A percentile compares a stretch with the other conserved stretches of the same genome.
Conservation (phyloP, 2,888 invertebrate genomes). For the Andrena praecox region DNA sequence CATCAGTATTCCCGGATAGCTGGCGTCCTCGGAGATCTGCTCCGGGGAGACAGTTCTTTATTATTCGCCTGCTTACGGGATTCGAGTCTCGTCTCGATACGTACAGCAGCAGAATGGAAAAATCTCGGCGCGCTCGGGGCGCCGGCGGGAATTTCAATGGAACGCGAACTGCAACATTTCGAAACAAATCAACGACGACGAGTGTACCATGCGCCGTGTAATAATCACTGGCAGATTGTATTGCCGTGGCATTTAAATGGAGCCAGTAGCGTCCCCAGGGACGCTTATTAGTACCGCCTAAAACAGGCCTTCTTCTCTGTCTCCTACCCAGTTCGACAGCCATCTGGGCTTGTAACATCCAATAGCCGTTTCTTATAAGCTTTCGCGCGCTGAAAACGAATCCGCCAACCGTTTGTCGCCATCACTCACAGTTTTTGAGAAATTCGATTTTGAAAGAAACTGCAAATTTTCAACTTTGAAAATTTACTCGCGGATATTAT, state of each 20-base stretch:
- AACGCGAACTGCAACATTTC: neutral
- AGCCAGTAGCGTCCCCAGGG: neutral
- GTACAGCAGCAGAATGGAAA: neutral
- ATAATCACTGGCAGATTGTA: neutral
- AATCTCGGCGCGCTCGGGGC: neutral
- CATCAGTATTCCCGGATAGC: constrained; percentile 32
- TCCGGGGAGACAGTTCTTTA: constrained; percentile 17
- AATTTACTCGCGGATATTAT: too few relatives aligned
- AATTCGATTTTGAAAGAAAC: too few relatives aligned
- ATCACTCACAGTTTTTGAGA: too few relatives aligned
- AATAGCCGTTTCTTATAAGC: too few relatives aligned
- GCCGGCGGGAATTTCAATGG: neutral
- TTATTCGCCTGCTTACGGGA: constrained; percentile 19
- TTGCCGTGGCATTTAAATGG: neutral
- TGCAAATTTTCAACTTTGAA: too few relatives aligned
- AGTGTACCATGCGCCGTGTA: neutral
- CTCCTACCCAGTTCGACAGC: too few relatives aligned
- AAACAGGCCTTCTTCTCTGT: too few relatives aligned
- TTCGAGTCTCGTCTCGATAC: constrained; percentile 1
- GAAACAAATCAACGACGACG: constrained; percentile 3
- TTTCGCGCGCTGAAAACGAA: too few relatives aligned
- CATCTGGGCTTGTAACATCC: too few relatives aligned
- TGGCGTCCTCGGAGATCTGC: neutral
- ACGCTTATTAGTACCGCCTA: too few relatives aligned
- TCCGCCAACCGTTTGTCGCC: too few relatives aligned